phyloP scores from a whole-genome alignment of 2,113 vertebrate genomes.

The Campylomormyrus numenius region DNA sequence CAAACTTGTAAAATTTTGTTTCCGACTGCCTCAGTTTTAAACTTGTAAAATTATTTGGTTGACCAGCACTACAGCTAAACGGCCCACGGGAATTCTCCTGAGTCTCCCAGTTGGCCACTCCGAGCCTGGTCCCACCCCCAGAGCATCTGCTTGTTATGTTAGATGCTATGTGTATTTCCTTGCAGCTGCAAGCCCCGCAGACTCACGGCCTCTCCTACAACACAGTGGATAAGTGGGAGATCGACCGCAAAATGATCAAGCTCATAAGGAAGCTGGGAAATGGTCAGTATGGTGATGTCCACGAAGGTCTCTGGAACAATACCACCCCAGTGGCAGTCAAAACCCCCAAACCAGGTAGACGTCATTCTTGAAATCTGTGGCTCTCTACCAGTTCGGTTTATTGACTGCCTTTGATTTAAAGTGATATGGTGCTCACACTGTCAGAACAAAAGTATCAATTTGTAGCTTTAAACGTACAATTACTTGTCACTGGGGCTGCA shows the following conservation, averaged over 20 bases:
- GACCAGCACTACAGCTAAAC: not conserved
- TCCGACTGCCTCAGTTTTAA: not conserved
- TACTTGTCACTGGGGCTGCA: not conserved
- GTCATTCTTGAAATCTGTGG: not conserved
- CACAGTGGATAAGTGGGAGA: conserved; percentile 93
- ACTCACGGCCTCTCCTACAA: conserved; percentile 78
- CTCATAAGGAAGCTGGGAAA: conserved; percentile 75
- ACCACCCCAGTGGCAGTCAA: conserved; percentile 85
- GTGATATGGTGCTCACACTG: not conserved
- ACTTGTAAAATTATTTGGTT: not conserved
- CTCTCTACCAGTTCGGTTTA: too few relatives aligned
- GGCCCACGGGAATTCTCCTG: not conserved
- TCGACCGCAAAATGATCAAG: conserved; percentile 72
- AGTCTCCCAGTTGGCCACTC: not conserved
- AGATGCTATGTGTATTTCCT: not conserved
- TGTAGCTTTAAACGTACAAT: not conserved
- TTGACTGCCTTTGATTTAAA: too few relatives aligned
- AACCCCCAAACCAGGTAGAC: conserved; percentile 83
- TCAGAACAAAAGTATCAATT: not conserved
- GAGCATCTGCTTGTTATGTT: not conserved
- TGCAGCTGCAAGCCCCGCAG: conserved; percentile 45
- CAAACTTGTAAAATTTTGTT: not conserved
- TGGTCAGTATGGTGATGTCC: conserved; percentile 93
- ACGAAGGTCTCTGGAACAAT: conserved; percentile 84
- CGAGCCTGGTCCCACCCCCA: not conserved